phyloP scores from a whole-genome alignment of 1,140 invertebrate species.

The Drosophila triauraria region DNA sequence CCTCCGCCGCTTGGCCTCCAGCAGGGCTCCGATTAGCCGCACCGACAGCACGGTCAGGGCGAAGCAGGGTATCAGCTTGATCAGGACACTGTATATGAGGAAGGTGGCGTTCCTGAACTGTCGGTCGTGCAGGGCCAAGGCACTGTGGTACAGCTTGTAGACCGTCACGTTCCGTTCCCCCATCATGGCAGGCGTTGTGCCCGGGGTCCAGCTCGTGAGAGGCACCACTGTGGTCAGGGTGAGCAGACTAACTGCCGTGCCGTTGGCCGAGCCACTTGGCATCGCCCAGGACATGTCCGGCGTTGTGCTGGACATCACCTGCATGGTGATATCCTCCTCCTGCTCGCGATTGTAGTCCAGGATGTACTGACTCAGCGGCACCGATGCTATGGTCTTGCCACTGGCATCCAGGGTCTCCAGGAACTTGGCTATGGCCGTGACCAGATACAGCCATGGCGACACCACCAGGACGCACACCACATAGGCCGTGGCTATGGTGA shows the following conservation, averaged over 20 bases:
- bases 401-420: conserved; percentile 85
- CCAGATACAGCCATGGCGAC: conserved; percentile 93
- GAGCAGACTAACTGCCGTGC: conserved; percentile 21
- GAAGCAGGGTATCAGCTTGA: conserved; percentile 94
- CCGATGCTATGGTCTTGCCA: conserved; percentile 83
- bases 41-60: conserved; percentile 93
- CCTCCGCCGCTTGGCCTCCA: conserved; percentile 91
- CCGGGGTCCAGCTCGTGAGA: conserved; percentile 19
- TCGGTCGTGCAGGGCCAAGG: conserved; percentile 69
- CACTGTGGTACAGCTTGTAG: conserved; percentile 65
- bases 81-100: conserved; percentile 94
- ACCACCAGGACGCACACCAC: conserved; percentile 91
- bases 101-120: conserved; percentile 88
- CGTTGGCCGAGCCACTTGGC: conserved; percentile 18
- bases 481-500: conserved; percentile 92
- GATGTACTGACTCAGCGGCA: conserved; percentile 72
- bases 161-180: conserved; percentile 74
- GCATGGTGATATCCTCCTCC: conserved; percentile 60
- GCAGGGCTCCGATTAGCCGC: conserved; percentile 90
- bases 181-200: not conserved
- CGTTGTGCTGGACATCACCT: conserved; percentile 72
- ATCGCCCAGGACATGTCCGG: conserved; percentile 53
- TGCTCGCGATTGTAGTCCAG: conserved; percentile 60
- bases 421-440: conserved; percentile 87
- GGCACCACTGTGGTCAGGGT: conserved; percentile 40